Evolutionary conservation across 2,797 vertebrate species (phyloP).

Genomic region (Onychomys torridus): DNA sequence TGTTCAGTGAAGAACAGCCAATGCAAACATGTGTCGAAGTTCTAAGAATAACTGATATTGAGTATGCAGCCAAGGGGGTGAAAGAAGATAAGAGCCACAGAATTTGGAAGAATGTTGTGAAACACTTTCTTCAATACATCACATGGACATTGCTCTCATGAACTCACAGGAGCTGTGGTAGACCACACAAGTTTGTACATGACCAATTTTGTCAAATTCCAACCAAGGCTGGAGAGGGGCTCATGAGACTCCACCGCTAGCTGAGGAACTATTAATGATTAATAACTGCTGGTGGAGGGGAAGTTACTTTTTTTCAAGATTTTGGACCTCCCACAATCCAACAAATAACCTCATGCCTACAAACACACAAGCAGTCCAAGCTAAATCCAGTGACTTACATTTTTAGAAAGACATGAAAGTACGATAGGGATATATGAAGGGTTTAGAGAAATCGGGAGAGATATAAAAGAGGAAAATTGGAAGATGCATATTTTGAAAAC

Average conservation of each 20-base stretch:
- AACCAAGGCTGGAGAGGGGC: neutral
- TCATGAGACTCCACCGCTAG: neutral
- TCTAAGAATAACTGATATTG: neutral
- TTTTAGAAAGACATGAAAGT: neutral
- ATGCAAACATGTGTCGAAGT: neutral
- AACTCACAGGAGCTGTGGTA: neutral
- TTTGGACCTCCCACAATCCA: neutral
- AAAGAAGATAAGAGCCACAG: neutral
- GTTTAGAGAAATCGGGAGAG: no score
- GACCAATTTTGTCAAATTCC: neutral
- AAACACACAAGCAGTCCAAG: neutral
- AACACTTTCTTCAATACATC: neutral
- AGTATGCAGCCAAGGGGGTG: neutral
- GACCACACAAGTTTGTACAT: neutral
- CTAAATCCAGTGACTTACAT: neutral
- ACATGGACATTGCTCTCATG: neutral
- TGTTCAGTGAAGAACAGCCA: neutral
- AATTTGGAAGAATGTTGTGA: neutral
- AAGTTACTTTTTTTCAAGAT: neutral
- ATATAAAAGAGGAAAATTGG: neutral
- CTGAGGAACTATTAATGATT: neutral
- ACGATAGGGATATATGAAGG: no score
- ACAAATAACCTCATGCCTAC: no score
- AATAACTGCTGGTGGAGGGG: neutral
- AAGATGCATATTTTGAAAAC: neutral